phyloP scores from a whole-genome alignment of 2,888 invertebrate species.

The Elysia crispata region DNA sequence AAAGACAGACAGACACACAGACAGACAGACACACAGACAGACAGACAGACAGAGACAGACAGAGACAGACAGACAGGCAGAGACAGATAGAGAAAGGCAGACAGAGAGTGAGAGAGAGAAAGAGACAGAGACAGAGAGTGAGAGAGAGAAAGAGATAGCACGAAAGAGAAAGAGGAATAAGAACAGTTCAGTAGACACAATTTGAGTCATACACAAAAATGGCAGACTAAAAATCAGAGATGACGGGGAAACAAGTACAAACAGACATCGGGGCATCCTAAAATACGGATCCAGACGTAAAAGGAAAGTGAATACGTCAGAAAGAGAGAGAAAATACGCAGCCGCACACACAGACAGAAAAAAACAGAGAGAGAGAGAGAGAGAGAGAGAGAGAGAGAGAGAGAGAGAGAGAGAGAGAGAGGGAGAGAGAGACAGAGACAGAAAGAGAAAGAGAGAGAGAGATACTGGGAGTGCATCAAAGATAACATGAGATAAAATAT shows the following conservation, averaged over 20 bases:
- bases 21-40: slow-evolving; percentile 7
- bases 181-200: not conserved
- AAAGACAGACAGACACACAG: no score
- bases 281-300: no score
- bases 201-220: not conserved
- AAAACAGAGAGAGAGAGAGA: slow-evolving; percentile 29
- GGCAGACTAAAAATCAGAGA: not conserved
- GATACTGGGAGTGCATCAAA: slow-evolving; percentile 26
- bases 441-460: slow-evolving; percentile 30
- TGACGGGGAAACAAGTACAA: slow-evolving; percentile 10
- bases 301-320: slow-evolving; percentile 18
- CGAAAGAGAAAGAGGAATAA: no score
- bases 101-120: slow-evolving; percentile 9
- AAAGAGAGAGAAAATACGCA: slow-evolving; percentile 37
- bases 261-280: no score
- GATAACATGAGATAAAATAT: slow-evolving; percentile 31
- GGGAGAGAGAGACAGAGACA: not conserved
- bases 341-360: no score
- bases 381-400: slow-evolving; percentile 14
- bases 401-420: slow-evolving; percentile 34
- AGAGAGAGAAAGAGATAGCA: not conserved
- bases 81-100: not conserved
- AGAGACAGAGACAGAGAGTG: slow-evolving; percentile 37
- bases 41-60: slow-evolving; percentile 14
- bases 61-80: not conserved